Conservation (phyloP, 2,797 vertebrate genomes). For the Acanthiza pusilla region DNA sequence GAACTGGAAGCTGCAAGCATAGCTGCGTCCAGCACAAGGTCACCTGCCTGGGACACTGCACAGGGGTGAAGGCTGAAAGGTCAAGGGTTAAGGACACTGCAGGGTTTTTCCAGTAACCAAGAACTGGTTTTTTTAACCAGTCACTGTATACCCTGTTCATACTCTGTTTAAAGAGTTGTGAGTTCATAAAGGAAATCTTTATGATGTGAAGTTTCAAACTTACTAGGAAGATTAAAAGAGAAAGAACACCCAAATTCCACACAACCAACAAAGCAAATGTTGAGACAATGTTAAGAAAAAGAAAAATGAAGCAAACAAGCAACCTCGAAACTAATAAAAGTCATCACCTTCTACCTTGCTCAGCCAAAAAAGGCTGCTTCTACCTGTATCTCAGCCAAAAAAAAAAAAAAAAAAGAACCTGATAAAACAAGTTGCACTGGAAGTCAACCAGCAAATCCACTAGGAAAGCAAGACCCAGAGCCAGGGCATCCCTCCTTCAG, state of each 20-base stretch:
- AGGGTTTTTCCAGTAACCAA: background rate
- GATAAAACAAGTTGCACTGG: constrained; percentile 12
- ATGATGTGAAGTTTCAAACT: background rate
- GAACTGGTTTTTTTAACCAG: background rate
- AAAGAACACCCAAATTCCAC: background rate
- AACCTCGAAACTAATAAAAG: background rate
- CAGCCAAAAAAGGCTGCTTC: too few species aligned
- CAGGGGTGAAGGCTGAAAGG: background rate
- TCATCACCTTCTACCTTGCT: background rate
- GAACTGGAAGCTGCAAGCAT: background rate
- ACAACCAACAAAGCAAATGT: background rate
- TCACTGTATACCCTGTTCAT: background rate
- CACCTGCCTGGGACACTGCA: background rate
- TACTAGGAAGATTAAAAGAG: background rate
- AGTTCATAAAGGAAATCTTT: background rate
- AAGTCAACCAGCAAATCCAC: constrained; percentile 1
- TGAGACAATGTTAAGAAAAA: background rate
- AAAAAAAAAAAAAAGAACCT: background rate
- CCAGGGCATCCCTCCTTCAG: background rate
- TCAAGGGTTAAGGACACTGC: background rate
- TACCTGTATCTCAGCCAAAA: background rate
- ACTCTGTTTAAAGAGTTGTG: background rate
- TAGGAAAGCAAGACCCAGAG: background rate
- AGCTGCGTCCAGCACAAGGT: background rate
- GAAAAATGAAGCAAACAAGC: background rate